Percentiles rank a stretch among this genome's conserved stretches.
Conservation (phyloP, 2,113 vertebrate genomes). For the Bothrops jararaca region DNA sequence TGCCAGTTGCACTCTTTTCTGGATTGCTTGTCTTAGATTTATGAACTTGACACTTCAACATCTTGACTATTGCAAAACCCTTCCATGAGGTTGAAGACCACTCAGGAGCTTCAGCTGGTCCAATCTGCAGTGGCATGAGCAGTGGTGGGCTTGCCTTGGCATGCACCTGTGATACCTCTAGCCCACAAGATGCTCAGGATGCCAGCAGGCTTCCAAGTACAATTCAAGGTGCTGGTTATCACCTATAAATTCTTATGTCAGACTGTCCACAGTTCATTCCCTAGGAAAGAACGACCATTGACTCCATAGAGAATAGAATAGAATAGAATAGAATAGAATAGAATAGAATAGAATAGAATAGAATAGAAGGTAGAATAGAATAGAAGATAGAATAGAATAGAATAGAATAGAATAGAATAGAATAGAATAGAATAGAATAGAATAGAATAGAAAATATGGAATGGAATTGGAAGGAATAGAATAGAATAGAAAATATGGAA, state of each 20-base stretch:
- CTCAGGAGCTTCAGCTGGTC: background rate
- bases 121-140: background rate
- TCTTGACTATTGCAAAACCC: background rate
- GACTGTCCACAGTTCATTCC: no score
- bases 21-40: background rate
- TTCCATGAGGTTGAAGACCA: background rate
- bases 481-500: no score
- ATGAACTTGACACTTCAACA: background rate
- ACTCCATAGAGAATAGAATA: no score
- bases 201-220: background rate
- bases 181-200: background rate
- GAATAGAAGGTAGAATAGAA: no score
- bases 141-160: background rate
- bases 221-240: background rate
- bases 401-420: no score
- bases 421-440: no score
- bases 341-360: no score
- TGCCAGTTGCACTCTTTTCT: background rate
- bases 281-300: no score
- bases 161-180: background rate
- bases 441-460: no score
- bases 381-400: no score
- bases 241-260: background rate
- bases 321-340: no score
- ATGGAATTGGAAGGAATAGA: no score